Conservation (phyloP, 2,113 vertebrate genomes). For the Atrichornis clamosus region DNA sequence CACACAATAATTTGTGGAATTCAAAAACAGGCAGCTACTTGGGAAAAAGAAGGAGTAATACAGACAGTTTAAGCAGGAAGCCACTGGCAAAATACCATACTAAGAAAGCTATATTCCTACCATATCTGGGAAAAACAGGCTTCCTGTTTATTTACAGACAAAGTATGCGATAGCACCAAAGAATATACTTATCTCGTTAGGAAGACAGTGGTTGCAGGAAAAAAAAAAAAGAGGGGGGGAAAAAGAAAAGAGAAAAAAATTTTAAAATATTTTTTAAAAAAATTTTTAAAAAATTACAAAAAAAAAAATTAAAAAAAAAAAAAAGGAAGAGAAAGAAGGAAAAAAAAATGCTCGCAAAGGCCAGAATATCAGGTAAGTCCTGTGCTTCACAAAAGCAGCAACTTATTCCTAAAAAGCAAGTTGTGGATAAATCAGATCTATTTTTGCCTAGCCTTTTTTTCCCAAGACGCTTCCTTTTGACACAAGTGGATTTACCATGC, state of each 20-base stretch:
- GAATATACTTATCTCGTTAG: not conserved
- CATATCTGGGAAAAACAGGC: not conserved
- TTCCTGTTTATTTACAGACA: not conserved
- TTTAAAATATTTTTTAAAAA: not conserved
- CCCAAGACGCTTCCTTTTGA: not conserved
- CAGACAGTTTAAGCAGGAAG: not conserved
- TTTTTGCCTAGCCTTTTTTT: not conserved
- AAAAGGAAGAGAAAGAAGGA: no score
- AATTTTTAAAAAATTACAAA: not conserved
- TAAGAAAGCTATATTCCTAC: not conserved
- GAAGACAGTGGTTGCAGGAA: not conserved
- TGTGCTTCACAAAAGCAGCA: not conserved
- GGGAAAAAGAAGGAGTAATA: not conserved
- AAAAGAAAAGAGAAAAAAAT: not conserved
- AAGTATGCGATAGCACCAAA: not conserved
- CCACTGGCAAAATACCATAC: not conserved
- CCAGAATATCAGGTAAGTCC: not conserved
- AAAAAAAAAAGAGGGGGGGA: no score
- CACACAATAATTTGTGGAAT: not conserved
- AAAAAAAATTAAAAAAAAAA: not conserved
- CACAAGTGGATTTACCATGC: not conserved
- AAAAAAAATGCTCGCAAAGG: not conserved
- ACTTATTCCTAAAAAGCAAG: not conserved
- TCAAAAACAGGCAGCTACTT: not conserved
- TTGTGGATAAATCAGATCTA: not conserved